Conservation (phyloP, 2,888 invertebrate species). For the Brenthis hecate region DNA sequence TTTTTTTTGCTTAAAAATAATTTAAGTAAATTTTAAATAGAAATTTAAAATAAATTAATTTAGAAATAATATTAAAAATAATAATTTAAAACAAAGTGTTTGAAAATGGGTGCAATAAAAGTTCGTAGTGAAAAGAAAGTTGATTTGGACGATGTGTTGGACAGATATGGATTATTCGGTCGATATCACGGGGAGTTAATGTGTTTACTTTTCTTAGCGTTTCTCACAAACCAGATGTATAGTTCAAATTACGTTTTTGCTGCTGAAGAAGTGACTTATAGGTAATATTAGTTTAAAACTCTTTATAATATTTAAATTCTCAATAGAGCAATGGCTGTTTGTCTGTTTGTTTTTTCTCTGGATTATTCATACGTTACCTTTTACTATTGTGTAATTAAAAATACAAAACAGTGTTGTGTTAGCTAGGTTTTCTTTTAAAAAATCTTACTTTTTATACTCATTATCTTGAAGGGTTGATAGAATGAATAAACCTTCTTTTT, state of each 20-base stretch:
- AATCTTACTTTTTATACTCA: too few species aligned
- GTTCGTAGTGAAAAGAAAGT: conserved; percentile 32
- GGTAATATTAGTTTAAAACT: conserved; percentile 37
- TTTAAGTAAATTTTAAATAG: background rate
- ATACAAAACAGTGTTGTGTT: too few species aligned
- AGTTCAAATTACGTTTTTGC: conserved; percentile 51
- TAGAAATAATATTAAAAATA: background rate
- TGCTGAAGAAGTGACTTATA: conserved; percentile 49
- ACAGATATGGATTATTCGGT: conserved; percentile 48
- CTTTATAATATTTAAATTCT: too few species aligned
- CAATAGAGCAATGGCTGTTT: too few species aligned
- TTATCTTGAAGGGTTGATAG: too few species aligned
- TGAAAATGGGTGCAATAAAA: conserved; percentile 23
- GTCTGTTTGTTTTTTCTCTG: too few species aligned
- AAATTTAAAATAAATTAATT: conserved; percentile 2
- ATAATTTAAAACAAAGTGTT: background rate
- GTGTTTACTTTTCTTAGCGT: conserved; percentile 46
- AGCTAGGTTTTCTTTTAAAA: too few species aligned
- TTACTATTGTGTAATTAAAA: too few species aligned
- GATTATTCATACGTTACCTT: too few species aligned
- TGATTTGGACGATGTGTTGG: conserved; percentile 52
- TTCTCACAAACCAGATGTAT: conserved; percentile 47
- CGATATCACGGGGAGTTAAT: conserved; percentile 47
- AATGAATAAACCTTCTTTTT: too few species aligned
- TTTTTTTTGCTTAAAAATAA: too few species aligned